Conservation (phyloP, 53 echinoderm and acorn worm species). For the Pentamera pediparva region DNA sequence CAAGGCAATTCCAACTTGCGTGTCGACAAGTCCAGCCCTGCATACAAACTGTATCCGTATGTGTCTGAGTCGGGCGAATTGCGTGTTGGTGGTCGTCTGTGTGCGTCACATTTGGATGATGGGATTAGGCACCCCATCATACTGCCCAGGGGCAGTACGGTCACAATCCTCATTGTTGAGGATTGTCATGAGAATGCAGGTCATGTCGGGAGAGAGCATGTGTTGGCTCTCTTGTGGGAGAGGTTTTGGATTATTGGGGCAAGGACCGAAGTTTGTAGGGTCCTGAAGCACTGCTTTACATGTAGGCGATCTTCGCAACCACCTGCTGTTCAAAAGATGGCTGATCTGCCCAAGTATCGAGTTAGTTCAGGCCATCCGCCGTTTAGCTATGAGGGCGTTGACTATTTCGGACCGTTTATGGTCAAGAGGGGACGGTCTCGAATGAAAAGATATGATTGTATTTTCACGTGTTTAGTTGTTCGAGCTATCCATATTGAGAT, state of each 20-base stretch:
- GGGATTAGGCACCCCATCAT: conserved; percentile 12
- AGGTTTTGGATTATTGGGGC: conserved; percentile 42
- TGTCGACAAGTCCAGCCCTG: neutral
- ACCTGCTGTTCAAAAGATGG: conserved; percentile 35
- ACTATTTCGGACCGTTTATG: conserved; percentile 49
- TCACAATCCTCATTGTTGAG: conserved; percentile 12
- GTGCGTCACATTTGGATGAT: conserved; percentile 9
- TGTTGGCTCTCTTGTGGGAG: conserved; percentile 33
- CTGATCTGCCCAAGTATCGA: conserved; percentile 29
- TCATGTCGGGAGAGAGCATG: conserved; percentile 47
- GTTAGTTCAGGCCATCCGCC: conserved; percentile 35
- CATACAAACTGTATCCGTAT: conserved; percentile 22
- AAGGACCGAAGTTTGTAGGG: conserved; percentile 11
- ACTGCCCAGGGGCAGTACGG: conserved; percentile 26
- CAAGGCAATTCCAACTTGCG: no score
- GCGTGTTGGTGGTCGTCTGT: conserved; percentile 34
- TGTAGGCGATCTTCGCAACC: conserved; percentile 11
- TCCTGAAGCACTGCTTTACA: conserved; percentile 31
- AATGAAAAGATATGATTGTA: conserved; percentile 46
- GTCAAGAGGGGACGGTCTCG: conserved; percentile 38
- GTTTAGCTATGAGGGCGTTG: conserved; percentile 46
- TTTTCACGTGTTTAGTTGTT: conserved; percentile 45
- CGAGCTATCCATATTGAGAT: conserved; percentile 56
- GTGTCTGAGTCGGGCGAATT: conserved; percentile 25
- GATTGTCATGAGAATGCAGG: conserved; percentile 20